Evolutionary conservation across 2,888 invertebrate species (phyloP), one percentile per base, ranked within the genome.

Genomic region (Gortyna flavago): DNA sequence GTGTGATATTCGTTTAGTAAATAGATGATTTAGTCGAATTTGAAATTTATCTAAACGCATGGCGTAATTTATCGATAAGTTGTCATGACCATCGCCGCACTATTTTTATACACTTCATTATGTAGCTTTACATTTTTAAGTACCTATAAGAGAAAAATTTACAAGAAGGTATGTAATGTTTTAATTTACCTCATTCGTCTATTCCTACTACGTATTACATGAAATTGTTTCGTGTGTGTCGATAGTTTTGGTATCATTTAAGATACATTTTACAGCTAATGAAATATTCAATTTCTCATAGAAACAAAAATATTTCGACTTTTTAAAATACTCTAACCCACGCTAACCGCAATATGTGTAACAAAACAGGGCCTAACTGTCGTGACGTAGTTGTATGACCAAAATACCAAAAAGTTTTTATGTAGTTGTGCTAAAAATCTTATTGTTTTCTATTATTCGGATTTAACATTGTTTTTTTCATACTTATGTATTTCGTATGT

Each of bases 1-100:
- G 92, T 93, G 94, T 94, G 95, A 94, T 95, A 95, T 94, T 93
- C 90, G 91, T 93, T 92, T 94, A 93, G 90, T 92, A 86, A 89
- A 90, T 93, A 93, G 90, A 91, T 90, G 92, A 91, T 92, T 89
- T 93, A 94, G 93, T 93, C 90, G 92, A 94, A 93, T 93, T 93
- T 90, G 90, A 91, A 92, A 92, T 91, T 90, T 88, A 82, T 83
- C 87, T 89, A 90, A 90, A 93, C 94, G 95, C 94, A 91, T 90
- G 93, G 95, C 95, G 95, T 94, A 88, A 78, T 83, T 88, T 88
- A 88, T 89, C 85, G 89, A 86, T 92, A 90, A 90, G 86, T 91
- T 90, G 83, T 91, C 91, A 90, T 91, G 90, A 91, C 86, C 88
- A 89, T 91, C 89, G 89, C 90, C 88, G 91, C 92, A 93, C 93